phyloP scores from a whole-genome alignment of 1,140 invertebrate species.

The Rhopalosiphum padi region DNA sequence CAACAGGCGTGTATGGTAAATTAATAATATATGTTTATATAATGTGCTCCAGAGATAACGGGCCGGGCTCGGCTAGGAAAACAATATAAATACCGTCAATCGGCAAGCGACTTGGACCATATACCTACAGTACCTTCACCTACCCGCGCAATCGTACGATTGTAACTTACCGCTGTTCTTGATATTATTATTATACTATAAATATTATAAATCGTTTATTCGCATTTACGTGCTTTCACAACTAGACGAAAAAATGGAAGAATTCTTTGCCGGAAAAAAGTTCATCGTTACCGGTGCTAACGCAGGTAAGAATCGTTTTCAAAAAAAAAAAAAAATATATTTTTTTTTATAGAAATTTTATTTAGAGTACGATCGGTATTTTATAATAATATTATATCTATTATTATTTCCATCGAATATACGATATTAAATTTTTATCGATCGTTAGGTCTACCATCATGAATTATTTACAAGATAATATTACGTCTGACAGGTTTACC shows the following conservation, averaged over 20 bases:
- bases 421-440: not conserved
- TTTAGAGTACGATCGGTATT: not conserved
- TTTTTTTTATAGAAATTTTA: not conserved
- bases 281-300: slow-evolving; percentile 50
- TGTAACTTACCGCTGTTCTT: not conserved
- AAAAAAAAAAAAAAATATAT: not conserved
- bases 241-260: not conserved
- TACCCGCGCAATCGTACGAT: not conserved
- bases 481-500: not conserved
- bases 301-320: not conserved
- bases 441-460: not conserved
- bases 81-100: slow-evolving; percentile 9
- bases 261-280: slow-evolving; percentile 20
- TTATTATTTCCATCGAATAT: not conserved
- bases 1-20: not conserved
- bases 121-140: not conserved
- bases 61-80: not conserved
- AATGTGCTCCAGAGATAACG: slow-evolving; percentile 20
- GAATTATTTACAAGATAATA: not conserved
- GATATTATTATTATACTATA: not conserved
- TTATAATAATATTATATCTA: not conserved
- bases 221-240: not conserved
- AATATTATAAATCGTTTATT: not conserved
- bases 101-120: not conserved
- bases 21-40: not conserved